These are phyloP conservation scores for Drosophila buzzatii DNA, from an alignment of 2,888 invertebrate genomes.

Conservation along the genomic window DNA sequence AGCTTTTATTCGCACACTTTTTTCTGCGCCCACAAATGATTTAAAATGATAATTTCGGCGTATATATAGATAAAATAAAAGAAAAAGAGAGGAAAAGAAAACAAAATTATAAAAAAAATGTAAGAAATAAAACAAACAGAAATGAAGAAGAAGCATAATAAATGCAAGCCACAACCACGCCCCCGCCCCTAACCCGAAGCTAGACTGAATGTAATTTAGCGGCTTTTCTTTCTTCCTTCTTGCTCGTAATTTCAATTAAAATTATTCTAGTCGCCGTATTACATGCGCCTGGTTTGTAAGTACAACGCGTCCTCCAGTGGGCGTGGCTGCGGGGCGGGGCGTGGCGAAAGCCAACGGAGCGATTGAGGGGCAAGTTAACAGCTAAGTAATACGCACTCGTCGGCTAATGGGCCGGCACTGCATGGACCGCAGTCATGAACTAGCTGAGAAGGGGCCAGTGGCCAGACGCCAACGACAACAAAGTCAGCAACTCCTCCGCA, in stretches of 20 bases:
- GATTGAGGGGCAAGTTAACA: conserved; percentile 68
- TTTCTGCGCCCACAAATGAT: conserved; percentile 71
- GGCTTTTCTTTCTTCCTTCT: conserved; percentile 25
- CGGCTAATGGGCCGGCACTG: conserved; percentile 70
- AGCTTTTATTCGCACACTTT: conserved; percentile 75
- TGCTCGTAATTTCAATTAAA: conserved; percentile 77
- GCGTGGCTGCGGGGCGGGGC: conserved; percentile 1
- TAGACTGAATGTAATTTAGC: conserved; percentile 56
- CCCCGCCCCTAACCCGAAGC: conserved; percentile 1
- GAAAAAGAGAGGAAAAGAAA: conserved; percentile 2
- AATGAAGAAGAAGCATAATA: conserved; percentile 16
- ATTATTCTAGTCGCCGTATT: conserved; percentile 63
- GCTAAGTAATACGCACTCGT: conserved; percentile 76
- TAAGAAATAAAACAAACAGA: conserved; percentile 14
- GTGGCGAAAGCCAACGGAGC: conserved; percentile 17
- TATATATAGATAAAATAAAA: conserved; percentile 1
- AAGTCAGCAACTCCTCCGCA: conserved; percentile 8
- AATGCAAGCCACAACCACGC: conserved; percentile 10
- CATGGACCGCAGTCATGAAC: conserved; percentile 41
- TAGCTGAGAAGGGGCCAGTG: neutral
- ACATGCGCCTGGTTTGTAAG: conserved; percentile 32
- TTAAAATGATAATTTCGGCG: conserved; percentile 74
- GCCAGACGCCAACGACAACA: conserved; percentile 6
- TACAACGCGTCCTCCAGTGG: conserved; percentile 4
- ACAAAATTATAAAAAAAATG: conserved; percentile 24